Base-by-base conservation (phyloP, 2,888 invertebrate genomes). In the Volucella bombylans region DNA sequence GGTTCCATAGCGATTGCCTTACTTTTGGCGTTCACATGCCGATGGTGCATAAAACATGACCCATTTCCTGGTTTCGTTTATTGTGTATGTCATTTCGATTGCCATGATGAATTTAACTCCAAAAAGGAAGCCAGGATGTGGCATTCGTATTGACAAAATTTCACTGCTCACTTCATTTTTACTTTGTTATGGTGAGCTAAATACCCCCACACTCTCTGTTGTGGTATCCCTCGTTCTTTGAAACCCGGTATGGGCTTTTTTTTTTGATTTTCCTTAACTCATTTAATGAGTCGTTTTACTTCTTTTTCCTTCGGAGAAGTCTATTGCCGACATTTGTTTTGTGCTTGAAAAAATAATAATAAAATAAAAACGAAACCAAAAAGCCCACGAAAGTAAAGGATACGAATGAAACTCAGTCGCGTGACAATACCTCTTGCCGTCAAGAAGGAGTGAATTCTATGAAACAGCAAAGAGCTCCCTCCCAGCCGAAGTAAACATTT, bases 401-500 rank as follows among this genome's bases (percentile, higher is more conserved):
- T 57, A 31, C 31, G 31, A 31, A 6, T 6, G 31, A 79, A 61
- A 72, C 38, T 50, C 23, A 65, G 64, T 74, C 52, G 55, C 73
- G 73, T 79, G 82, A 82, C 79, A 82, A 65, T 65, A 52, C 65
- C 78, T 77, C 39, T 59, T 39, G 47, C 11, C 15, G 45, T n/a
- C 1, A 8, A 41, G 15, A 45, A 10, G 49, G 12, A 54, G 3
- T 15, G 8, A 4, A 31, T 31, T 31, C 31, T 31, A 31, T 31
- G 31, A 14, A 23, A 57, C 41, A 62, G 43, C 43, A 43, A 41
- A 12, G 11, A 68, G 47, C 47, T 18, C 55, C 57, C 68, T 47
- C 45, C n/a, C 15, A n/a, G 10, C 49, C 50, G 45, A 45, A 59
- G 61, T 74, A 38, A 69, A 69, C 68, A 79, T 74, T 83, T 67